These are phyloP conservation scores for Ferrisia virgata DNA, from an alignment of 2,888 invertebrate genomes.

Conservation along the genomic window DNA sequence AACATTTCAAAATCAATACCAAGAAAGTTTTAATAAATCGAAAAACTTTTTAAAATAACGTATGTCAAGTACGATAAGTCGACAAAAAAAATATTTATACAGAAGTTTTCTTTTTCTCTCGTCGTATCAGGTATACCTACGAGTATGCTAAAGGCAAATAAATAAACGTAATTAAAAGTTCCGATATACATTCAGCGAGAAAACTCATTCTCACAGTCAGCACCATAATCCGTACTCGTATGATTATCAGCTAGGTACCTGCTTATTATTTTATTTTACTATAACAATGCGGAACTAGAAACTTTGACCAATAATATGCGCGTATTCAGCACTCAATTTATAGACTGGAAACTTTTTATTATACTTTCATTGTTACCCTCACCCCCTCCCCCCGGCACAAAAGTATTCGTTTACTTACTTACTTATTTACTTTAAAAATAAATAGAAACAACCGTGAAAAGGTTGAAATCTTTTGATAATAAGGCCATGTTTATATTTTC, in stretches of 20 bases:
- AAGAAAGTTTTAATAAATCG: not conserved
- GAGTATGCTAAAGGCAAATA: not conserved
- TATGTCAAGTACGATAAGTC: not conserved
- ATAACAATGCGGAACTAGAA: too few relatives aligned
- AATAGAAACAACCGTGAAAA: not conserved
- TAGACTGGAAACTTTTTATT: not conserved
- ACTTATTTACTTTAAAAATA: not conserved
- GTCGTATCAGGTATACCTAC: not conserved
- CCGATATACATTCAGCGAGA: too few relatives aligned
- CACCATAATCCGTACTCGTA: too few relatives aligned
- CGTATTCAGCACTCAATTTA: not conserved
- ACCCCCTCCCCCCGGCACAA: too few relatives aligned
- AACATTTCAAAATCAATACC: not conserved
- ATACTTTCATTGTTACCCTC: not conserved
- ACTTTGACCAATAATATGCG: too few relatives aligned
- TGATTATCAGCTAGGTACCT: too few relatives aligned
- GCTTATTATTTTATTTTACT: too few relatives aligned
- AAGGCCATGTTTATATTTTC: not conserved
- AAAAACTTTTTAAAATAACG: conserved; percentile 5
- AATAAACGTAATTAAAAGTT: conserved; percentile 5
- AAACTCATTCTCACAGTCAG: too few relatives aligned
- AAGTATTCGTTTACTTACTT: not conserved
- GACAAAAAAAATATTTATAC: not conserved
- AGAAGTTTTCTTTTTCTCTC: not conserved
- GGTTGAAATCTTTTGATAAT: not conserved